Conservation (phyloP, 2,888 invertebrate species). For the Xylota sylvarum region DNA sequence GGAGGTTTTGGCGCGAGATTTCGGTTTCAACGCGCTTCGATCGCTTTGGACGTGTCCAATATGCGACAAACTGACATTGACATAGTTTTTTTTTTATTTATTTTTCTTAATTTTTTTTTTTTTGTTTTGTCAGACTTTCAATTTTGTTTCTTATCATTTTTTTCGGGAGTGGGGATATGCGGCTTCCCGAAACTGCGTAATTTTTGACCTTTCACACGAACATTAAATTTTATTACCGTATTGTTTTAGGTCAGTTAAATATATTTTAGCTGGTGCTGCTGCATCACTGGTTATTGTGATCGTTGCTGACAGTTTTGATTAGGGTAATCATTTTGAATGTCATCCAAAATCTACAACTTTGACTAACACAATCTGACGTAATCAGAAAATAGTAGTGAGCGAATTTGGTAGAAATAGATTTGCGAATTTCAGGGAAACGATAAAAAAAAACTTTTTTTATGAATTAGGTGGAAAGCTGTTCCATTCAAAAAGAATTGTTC, state of each 20-base stretch:
- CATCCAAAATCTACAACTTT: background rate
- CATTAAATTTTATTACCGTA: slow-evolving; percentile 34
- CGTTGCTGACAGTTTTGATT: slow-evolving; percentile 11
- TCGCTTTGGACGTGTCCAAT: slow-evolving; percentile 30
- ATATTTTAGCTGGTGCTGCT: background rate
- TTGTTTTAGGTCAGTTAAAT: slow-evolving; percentile 50
- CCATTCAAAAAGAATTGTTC: background rate
- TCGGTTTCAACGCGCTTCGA: slow-evolving; percentile 6
- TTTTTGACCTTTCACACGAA: slow-evolving; percentile 47
- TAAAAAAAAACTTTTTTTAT: background rate
- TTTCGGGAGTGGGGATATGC: background rate
- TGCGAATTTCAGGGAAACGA: background rate
- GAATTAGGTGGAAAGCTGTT: background rate
- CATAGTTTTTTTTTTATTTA: slow-evolving; percentile 28
- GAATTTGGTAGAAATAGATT: background rate
- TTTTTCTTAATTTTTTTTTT: slow-evolving; percentile 38
- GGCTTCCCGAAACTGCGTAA: slow-evolving; percentile 11
- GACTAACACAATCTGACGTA: background rate
- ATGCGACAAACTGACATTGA: slow-evolving; percentile 55
- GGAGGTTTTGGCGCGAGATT: slow-evolving; percentile 65
- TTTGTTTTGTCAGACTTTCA: slow-evolving; percentile 40
- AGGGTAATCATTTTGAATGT: slow-evolving; percentile 10
- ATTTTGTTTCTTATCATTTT: slow-evolving; percentile 49
- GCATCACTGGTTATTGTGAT: slow-evolving; percentile 14
- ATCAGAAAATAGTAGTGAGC: background rate